Evolutionary conservation across 2,113 vertebrate genomes (phyloP).

Genomic region (Nansenia antarctica): DNA sequence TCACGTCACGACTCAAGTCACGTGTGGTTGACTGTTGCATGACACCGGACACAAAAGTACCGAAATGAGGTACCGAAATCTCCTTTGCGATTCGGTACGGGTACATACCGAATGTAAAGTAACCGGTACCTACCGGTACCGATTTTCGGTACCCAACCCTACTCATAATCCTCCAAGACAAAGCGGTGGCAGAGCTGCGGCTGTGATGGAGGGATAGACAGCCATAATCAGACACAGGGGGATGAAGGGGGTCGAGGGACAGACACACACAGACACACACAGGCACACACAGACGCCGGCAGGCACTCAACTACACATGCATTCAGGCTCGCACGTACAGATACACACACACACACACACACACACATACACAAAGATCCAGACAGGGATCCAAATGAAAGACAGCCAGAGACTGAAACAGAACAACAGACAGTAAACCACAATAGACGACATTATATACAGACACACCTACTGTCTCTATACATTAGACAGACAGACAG

Average conservation of each 20-base stretch:
- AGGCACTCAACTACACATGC: neutral
- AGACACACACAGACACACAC: slow-evolving; percentile 3
- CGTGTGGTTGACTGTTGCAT: too few species aligned
- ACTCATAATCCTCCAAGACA: too few species aligned
- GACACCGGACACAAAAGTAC: too few species aligned
- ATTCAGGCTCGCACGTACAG: slow-evolving; percentile 13
- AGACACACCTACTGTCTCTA: slow-evolving; percentile 2
- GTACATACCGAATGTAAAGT: too few species aligned
- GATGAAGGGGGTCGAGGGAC: neutral
- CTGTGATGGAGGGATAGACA: too few species aligned
- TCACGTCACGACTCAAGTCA: too few species aligned
- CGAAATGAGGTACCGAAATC: too few species aligned
- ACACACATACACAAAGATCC: neutral
- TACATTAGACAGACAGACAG: neutral
- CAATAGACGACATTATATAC: neutral
- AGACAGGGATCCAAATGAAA: neutral
- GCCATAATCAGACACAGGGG: too few species aligned
- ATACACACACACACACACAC: slow-evolving; percentile 3
- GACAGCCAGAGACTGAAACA: neutral
- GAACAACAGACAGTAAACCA: neutral
- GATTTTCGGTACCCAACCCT: too few species aligned
- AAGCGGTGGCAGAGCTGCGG: too few species aligned
- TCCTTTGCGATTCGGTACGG: too few species aligned
- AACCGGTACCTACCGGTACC: too few species aligned
- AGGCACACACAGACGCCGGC: neutral